Evolutionary conservation across 53 echinoderm and acorn worm genomes (phyloP), one percentile per base, ranked within the genome.

Genomic region (Patiria pectinifera): DNA sequence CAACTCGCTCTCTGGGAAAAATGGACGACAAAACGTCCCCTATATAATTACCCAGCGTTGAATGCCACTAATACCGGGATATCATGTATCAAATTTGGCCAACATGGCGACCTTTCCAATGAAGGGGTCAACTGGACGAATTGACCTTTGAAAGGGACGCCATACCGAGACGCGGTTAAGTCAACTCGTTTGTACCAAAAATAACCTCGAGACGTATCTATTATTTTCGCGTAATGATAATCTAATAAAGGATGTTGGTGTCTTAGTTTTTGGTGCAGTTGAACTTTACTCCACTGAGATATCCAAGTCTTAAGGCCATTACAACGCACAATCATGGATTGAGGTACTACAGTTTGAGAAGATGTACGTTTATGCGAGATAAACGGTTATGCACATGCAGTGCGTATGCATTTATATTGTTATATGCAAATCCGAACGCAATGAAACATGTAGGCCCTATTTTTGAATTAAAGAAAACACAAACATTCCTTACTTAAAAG

Each of bases 31-130:
- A 11, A 16, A 46, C 66, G 24, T 11, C 16, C 62, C 4, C 1
- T 78, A 63, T 35, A 35, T 80, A 89, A 89, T 89, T 89, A 89
- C 89, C 44, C 35, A n/a, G 79, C 80, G 80, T 63, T 79, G 63
- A 89, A 89, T 47, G 61, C 89, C 80, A 66, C 47, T 66, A 66
- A 80, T 89, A 25, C 69, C 69, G 4, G 35, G 45, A 89, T 89
- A 89, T 89, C 89, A 89, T 79, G 69, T 89, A 89, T 46, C 89
- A 76, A 69, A 86, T 22, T 86, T 71, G 21, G 49, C 23, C 86
- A 71, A 48, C 35, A 59, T 15, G 44, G 86, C 12, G 86, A 62
- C 86, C 72, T 84, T 66, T 35, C 84, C 69, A 69, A 84, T 59
- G 16, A 53, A 63, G 48, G 59, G 89, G 79, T 80, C 89, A 80